These are phyloP conservation scores for Urocyon cinereoargenteus DNA, from an alignment of 2,797 vertebrate genomes.

Conservation along the genomic window DNA sequence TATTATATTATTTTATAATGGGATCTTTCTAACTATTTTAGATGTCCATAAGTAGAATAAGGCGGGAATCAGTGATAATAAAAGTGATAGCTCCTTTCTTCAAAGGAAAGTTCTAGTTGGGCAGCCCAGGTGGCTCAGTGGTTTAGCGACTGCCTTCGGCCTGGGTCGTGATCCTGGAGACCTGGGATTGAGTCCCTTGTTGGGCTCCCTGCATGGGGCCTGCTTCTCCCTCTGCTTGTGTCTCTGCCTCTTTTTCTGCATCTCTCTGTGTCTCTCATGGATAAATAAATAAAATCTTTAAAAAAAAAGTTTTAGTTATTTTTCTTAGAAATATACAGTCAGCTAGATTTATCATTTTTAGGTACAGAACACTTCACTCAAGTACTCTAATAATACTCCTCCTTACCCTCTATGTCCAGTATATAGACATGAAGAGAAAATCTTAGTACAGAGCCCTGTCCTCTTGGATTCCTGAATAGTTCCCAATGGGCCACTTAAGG, in stretches of 20 bases:
- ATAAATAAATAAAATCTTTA: too few species aligned
- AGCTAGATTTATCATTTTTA: not conserved
- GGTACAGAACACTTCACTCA: not conserved
- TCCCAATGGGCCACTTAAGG: not conserved
- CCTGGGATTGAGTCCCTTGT: too few species aligned
- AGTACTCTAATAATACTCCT: not conserved
- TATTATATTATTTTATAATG: not conserved
- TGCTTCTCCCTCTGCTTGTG: too few species aligned
- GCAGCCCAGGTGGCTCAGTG: too few species aligned
- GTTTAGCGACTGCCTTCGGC: too few species aligned
- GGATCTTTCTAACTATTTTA: not conserved
- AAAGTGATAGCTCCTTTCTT: not conserved
- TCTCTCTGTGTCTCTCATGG: too few species aligned
- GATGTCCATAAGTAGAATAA: not conserved
- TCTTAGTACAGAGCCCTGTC: too few species aligned
- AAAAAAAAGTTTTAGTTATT: not conserved
- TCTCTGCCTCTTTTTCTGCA: too few species aligned
- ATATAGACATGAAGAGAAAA: not conserved
- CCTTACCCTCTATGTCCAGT: accelerated
- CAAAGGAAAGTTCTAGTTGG: not conserved
- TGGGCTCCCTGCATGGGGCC: too few species aligned
- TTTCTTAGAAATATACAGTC: not conserved
- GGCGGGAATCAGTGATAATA: not conserved
- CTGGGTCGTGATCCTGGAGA: too few species aligned
- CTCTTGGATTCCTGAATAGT: not conserved